Conservation (phyloP, 2,888 invertebrate species). For the Cheilosia scutellata region DNA sequence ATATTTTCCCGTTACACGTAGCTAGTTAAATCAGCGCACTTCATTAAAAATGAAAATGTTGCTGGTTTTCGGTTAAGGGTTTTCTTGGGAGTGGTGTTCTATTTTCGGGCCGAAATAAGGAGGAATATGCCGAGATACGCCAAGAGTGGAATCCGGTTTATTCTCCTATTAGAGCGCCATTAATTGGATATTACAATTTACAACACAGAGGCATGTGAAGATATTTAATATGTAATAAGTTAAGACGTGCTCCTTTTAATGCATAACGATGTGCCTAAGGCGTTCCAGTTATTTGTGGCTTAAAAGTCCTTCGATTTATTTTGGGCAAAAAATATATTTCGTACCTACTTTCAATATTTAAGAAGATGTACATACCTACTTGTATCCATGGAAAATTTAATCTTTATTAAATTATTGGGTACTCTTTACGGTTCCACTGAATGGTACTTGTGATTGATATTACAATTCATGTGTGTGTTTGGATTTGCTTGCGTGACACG, state of each 20-base stretch:
- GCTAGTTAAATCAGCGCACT: conserved; percentile 35
- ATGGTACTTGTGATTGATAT: too few relatives aligned
- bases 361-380: too few relatives aligned
- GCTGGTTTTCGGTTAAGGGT: conserved; percentile 8
- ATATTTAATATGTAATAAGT: conserved; percentile 16
- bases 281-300: not conserved
- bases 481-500: too few relatives aligned
- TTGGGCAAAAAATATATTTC: too few relatives aligned
- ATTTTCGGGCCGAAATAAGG: not conserved
- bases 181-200: conserved; percentile 26
- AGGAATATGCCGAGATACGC: not conserved
- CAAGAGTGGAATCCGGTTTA: not conserved
- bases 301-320: not conserved
- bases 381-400: too few relatives aligned
- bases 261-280: not conserved
- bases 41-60: conserved; percentile 28
- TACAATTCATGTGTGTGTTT: too few relatives aligned
- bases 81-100: not conserved
- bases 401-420: too few relatives aligned
- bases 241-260: not conserved
- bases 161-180: conserved; percentile 10
- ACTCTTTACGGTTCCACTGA: too few relatives aligned
- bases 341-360: too few relatives aligned
- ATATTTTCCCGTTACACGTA: conserved; percentile 8
- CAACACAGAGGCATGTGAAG: not conserved